phyloP scores from a whole-genome alignment of 1,140 invertebrate species.

The Drosophila asahinai region DNA sequence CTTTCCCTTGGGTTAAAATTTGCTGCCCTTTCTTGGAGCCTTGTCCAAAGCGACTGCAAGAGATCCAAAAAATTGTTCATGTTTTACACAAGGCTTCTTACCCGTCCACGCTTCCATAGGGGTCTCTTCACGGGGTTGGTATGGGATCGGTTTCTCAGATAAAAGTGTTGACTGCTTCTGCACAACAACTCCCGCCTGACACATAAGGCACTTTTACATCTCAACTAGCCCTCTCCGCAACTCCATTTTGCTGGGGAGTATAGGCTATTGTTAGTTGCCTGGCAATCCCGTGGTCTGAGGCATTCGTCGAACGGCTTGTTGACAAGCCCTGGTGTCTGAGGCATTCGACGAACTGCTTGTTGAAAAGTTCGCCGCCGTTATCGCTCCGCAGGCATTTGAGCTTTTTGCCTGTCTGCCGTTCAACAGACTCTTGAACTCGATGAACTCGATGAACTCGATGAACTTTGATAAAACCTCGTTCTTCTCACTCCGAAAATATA shows the following conservation, averaged over 20 bases:
- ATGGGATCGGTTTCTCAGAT: not conserved
- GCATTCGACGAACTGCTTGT: not conserved
- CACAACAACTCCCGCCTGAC: not conserved
- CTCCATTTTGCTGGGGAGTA: not conserved
- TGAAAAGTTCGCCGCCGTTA: constrained; percentile 2
- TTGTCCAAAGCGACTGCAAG: constrained; percentile 14
- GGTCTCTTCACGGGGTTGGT: not conserved
- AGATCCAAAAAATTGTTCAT: constrained; percentile 1
- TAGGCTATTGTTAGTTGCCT: not conserved
- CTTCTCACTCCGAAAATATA: not conserved
- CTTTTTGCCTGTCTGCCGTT: not conserved
- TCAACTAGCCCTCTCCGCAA: not conserved
- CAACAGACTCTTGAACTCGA: not conserved
- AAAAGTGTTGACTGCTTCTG: constrained; percentile 6
- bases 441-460: not conserved
- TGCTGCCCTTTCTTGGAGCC: not conserved
- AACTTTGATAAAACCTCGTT: not conserved
- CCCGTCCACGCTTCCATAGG: constrained; percentile 7
- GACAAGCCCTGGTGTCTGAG: not conserved
- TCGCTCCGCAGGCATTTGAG: constrained; percentile 5
- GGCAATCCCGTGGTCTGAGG: not conserved
- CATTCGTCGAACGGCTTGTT: not conserved
- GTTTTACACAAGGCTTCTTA: not conserved
- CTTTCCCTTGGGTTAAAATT: not conserved
- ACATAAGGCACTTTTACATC: not conserved